phyloP scores from a whole-genome alignment of 2,888 invertebrate species.

The Brenthis ino region DNA sequence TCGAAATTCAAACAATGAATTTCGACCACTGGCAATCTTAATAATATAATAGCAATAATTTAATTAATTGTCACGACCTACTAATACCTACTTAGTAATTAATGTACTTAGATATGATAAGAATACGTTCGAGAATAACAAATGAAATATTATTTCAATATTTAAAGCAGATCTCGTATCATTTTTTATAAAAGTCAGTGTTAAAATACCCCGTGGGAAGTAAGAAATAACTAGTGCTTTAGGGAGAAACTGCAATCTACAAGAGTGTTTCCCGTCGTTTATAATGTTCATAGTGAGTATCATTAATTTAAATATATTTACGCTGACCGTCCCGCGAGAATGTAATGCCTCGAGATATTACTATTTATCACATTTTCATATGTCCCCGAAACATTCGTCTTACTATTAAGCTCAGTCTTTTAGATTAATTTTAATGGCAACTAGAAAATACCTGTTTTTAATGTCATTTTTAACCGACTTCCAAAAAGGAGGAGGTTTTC shows the following conservation, averaged over 20 bases:
- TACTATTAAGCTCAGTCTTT: background rate
- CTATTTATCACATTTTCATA: conserved; percentile 3
- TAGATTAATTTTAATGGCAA: background rate
- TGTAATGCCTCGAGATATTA: background rate
- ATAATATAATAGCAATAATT: no score
- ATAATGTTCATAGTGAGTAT: conserved; percentile 21
- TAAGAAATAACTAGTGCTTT: conserved; percentile 28
- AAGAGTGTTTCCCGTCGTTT: conserved; percentile 31
- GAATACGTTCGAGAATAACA: no score
- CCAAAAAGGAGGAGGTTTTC: no score
- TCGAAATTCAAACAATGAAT: no score
- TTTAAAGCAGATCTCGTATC: background rate
- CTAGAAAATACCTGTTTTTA: no score
- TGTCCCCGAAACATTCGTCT: background rate
- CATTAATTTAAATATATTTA: conserved; percentile 26
- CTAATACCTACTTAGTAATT: no score
- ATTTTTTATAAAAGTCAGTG: conserved; percentile 4
- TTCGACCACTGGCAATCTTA: no score
- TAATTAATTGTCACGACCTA: no score
- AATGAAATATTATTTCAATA: background rate
- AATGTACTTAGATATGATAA: no score
- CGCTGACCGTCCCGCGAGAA: background rate
- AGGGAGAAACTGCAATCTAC: conserved; percentile 31
- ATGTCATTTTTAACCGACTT: no score
- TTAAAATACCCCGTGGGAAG: conserved; percentile 24